Percentiles rank a stretch among this genome's conserved stretches.
phyloP scores from a whole-genome alignment of 53 echinoderm and acorn worm species.

The Paelopatides confundens region DNA sequence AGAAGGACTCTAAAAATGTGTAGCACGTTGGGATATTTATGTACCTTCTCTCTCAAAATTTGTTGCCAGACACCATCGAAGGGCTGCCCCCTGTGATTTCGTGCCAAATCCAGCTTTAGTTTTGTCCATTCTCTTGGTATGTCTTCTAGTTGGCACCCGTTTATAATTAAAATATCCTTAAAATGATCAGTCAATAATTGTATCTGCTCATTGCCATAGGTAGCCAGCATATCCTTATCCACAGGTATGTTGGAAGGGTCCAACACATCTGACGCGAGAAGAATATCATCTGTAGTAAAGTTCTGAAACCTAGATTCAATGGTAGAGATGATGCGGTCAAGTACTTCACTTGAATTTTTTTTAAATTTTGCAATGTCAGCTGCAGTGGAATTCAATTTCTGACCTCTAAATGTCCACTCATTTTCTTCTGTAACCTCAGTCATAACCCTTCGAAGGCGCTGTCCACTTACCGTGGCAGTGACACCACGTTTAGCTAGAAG shows the following conservation, averaged over 20 bases:
- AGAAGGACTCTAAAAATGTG: background rate
- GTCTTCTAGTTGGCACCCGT: background rate
- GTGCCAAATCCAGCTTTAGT: background rate
- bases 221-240: background rate
- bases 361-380: background rate
- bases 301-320: background rate
- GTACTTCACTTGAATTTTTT: background rate
- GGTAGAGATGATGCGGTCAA: no score
- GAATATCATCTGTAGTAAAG: background rate
- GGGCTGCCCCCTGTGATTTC: background rate
- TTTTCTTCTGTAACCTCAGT: constrained; percentile 26
- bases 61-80: background rate
- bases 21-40: background rate
- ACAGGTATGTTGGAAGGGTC: background rate
- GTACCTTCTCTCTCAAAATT: background rate
- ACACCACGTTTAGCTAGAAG: no score
- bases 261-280: background rate
- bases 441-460: no score
- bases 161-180: background rate
- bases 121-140: background rate
- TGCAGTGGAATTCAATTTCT: constrained; percentile 1
- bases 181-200: background rate
- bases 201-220: background rate
- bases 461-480: no score
- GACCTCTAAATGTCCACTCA: constrained; percentile 45